Evolutionary conservation across 2,888 invertebrate species (phyloP).

Genomic region (Parnassius glacialis): DNA sequence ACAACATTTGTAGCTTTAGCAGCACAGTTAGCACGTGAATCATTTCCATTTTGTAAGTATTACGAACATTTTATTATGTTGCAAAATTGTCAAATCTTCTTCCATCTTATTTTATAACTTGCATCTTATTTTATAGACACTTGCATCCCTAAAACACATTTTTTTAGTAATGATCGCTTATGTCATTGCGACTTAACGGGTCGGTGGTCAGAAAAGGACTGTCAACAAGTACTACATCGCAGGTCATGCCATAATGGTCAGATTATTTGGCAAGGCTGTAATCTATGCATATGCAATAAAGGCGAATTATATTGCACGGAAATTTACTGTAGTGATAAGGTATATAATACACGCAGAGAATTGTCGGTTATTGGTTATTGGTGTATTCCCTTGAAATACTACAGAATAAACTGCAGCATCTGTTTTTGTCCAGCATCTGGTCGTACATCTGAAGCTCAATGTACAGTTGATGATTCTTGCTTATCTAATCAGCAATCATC

Average conservation of each 20-base stretch:
- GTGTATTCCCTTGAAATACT: constrained; percentile 62
- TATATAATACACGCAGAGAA: constrained; percentile 10
- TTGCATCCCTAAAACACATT: constrained; percentile 63
- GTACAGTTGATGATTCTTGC: constrained; percentile 60
- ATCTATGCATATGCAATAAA: constrained; percentile 62
- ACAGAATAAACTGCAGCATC: constrained; percentile 62
- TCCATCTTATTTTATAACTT: neutral
- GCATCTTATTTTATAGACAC: constrained; percentile 41
- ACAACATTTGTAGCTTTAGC: constrained; percentile 34
- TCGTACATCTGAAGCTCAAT: constrained; percentile 53
- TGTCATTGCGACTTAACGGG: constrained; percentile 60
- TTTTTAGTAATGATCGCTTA: constrained; percentile 51
- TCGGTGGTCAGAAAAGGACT: constrained; percentile 52
- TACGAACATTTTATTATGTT: neutral
- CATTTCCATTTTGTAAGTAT: constrained; percentile 49
- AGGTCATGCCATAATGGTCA: constrained; percentile 54
- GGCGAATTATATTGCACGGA: constrained; percentile 54
- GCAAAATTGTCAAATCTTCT: too few species aligned
- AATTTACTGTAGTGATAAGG: constrained; percentile 42
- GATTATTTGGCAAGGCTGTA: constrained; percentile 60
- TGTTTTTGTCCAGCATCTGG: constrained; percentile 68
- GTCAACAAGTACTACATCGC: constrained; percentile 43
- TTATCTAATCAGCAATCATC: constrained; percentile 33
- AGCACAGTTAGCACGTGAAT: constrained; percentile 40
- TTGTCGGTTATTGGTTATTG: constrained; percentile 34